These are phyloP conservation scores for Periophthalmus magnuspinnatus DNA, from an alignment of 2,797 vertebrate genomes.

Conservation along the genomic window DNA sequence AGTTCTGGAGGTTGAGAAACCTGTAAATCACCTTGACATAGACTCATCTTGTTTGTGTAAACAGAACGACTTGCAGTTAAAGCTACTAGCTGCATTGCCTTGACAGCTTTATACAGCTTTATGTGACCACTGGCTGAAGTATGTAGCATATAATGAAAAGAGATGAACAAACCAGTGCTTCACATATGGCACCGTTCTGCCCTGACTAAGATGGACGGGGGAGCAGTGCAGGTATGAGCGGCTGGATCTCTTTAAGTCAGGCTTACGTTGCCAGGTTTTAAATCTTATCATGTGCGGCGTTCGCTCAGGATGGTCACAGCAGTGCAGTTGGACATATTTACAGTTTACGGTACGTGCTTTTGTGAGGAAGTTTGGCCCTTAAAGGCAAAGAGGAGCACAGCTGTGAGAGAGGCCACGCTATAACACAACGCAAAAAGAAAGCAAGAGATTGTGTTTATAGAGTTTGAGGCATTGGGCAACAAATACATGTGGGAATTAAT, in stretches of 20 bases:
- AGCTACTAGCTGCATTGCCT: conserved; percentile 16
- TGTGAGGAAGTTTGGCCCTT: conserved; percentile 23
- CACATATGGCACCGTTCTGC: conserved; percentile 56
- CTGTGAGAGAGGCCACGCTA: conserved; percentile 34
- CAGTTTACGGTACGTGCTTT: conserved; percentile 43
- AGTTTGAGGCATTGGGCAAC: conserved; percentile 2
- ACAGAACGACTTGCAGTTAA: not conserved
- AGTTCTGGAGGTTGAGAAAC: too few relatives aligned
- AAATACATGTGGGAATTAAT: not conserved
- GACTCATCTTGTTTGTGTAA: not conserved
- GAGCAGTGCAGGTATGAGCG: conserved; percentile 58
- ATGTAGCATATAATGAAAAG: conserved; percentile 14
- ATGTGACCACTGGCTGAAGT: conserved; percentile 52
- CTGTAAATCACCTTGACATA: not conserved
- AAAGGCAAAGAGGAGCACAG: conserved; percentile 36
- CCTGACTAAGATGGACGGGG: conserved; percentile 54
- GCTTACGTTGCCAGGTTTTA: conserved; percentile 42
- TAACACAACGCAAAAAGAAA: conserved; percentile 38
- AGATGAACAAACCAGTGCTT: conserved; percentile 14
- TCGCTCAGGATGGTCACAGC: conserved; percentile 26
- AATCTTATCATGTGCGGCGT: conserved; percentile 50
- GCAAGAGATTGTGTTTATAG: conserved; percentile 50
- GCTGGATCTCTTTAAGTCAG: conserved; percentile 55
- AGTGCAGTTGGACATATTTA: conserved; percentile 51
- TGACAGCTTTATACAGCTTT: conserved; percentile 60